Evolutionary conservation across 2,888 invertebrate species (phyloP).

Genomic region (Rhagonycha fulva): DNA sequence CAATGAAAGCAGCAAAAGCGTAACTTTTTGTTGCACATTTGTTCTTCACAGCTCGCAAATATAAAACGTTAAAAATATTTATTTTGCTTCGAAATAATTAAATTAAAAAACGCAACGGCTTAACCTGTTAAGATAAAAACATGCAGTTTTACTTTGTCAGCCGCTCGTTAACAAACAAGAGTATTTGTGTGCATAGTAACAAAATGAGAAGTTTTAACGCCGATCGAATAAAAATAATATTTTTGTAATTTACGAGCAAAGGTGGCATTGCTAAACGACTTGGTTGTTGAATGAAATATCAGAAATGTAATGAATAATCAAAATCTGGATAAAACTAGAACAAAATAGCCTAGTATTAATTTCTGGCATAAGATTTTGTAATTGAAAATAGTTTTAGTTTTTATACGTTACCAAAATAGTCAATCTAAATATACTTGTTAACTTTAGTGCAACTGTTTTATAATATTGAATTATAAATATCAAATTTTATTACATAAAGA

Average conservation of each 20-base stretch:
- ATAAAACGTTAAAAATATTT: too few species aligned
- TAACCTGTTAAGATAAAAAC: too few species aligned
- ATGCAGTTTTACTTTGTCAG: too few species aligned
- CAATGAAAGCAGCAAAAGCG: too few species aligned
- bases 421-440: background rate
- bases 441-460: background rate
- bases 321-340: background rate
- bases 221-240: background rate
- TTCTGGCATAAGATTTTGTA: background rate
- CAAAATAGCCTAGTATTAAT: background rate
- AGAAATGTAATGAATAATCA: background rate
- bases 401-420: background rate
- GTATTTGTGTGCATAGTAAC: too few species aligned
- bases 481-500: background rate
- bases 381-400: background rate
- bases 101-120: too few species aligned
- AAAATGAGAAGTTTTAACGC: too few species aligned
- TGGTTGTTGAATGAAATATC: background rate
- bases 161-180: too few species aligned
- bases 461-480: background rate
- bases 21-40: too few species aligned
- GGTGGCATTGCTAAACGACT: background rate
- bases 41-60: too few species aligned
- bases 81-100: too few species aligned
- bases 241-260: background rate